phyloP scores from a whole-genome alignment of 1,140 invertebrate species.

The Wasmannia auropunctata region DNA sequence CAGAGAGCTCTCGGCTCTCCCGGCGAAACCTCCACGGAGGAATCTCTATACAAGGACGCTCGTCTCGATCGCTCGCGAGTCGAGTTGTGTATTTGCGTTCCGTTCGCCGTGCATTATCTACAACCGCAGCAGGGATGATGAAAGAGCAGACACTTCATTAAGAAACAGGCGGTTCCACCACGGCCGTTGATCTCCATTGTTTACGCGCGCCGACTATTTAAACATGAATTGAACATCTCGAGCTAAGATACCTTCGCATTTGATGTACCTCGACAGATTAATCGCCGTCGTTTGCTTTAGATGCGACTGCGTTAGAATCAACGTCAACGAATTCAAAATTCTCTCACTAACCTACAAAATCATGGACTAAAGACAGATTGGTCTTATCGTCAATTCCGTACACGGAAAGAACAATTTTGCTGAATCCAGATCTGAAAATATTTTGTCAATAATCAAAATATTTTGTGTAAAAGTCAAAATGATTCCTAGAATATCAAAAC shows the following conservation, averaged over 20 bases:
- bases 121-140: constrained; percentile 42
- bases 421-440: no score
- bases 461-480: no score
- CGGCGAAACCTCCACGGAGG: background rate
- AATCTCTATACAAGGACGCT: constrained; percentile 26
- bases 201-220: constrained; percentile 35
- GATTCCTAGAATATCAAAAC: no score
- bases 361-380: background rate
- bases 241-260: constrained; percentile 3
- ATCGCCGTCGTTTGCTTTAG: background rate
- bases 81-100: constrained; percentile 45
- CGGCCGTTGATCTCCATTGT: constrained; percentile 54
- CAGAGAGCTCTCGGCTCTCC: background rate
- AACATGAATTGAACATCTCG: constrained; percentile 48
- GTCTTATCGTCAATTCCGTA: background rate
- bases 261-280: background rate
- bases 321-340: background rate
- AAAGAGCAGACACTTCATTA: constrained; percentile 56
- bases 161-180: constrained; percentile 37
- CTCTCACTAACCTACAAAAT: background rate
- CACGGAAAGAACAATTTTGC: no score
- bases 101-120: constrained; percentile 42
- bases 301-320: background rate
- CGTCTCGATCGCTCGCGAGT: constrained; percentile 35
- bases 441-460: no score